A percentile compares a stretch with the other conserved stretches of the same genome.
Conservation (phyloP, 2,113 vertebrate species). For the Rhinopomastus cyanomelas region DNA sequence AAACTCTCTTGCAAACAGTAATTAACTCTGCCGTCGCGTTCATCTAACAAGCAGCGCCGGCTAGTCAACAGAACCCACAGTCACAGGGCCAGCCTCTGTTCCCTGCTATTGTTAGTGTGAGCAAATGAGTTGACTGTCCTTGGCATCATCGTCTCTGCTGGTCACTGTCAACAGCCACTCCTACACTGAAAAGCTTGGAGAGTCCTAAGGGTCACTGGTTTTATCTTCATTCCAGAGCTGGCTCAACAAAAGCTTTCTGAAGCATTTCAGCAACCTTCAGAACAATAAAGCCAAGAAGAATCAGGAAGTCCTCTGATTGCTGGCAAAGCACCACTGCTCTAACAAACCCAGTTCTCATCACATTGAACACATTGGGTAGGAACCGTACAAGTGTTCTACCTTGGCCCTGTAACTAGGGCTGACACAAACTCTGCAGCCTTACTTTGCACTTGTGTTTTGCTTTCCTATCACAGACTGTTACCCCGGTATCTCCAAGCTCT, state of each 20-base stretch:
- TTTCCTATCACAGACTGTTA: background rate
- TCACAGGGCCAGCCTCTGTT: background rate
- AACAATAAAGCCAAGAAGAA: background rate
- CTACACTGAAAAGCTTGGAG: background rate
- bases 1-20: background rate
- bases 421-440: background rate
- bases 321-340: background rate
- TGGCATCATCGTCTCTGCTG: background rate
- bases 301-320: background rate
- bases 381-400: background rate
- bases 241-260: background rate
- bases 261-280: background rate
- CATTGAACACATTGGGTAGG: background rate
- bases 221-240: background rate
- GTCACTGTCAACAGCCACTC: background rate
- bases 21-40: background rate
- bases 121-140: background rate
- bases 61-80: background rate
- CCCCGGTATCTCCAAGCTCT: background rate
- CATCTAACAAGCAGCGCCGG: background rate
- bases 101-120: background rate
- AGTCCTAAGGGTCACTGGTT: background rate
- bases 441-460: background rate
- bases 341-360: background rate
- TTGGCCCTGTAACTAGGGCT: background rate